Evolutionary conservation across 2,113 vertebrate species (phyloP), one percentile per base, ranked within the genome.

Genomic region (Psittacus erithacus): DNA sequence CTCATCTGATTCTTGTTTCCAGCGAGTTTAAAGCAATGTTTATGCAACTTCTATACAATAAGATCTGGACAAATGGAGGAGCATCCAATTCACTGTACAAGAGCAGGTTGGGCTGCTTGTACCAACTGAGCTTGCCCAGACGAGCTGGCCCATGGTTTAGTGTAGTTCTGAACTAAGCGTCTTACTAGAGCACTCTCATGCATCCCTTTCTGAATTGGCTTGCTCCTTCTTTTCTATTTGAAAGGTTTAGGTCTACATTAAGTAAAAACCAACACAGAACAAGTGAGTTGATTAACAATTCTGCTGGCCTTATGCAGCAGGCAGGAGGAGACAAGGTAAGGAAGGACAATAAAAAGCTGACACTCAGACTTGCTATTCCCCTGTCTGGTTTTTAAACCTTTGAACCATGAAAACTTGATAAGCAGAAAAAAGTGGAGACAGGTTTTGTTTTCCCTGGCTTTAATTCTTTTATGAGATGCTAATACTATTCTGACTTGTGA

Each of bases 11-110:
- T 35, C 33, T 55, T 33, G 59, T 49, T 67, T n/a, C 70, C 78
- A 92, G 79, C 59, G 77, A 35, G 6, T 90, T 91, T 83, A 93
- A 84, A 93, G 47, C 50, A 53, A 33, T 28, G 38, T 92, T 95
- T 84, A 64, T 64, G 68, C 47, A 92, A 63, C 17, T 65, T 80
- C 46, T 39, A 53, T 35, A 53, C 38, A 35, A 2, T 18, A 23
- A 63, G 55, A 86, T 20, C 8, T 7, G 15, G 10, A 4, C 63
- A 44, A 93, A 83, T 59, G 43, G 47, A 90, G 53, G 33, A 83
- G 49, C n/a, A 81, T 7, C 18, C 17, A 50, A n/a, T 19, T 17
- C 41, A 24, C 25, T 43, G 59, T 4, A 24, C 0, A 3, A 68
- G 44, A 87, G 24, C 47, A 85, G 27, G 27, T 2, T 67, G 53